Conservation (phyloP, 92 coral and sea anemone species). For the Metridium senile region DNA sequence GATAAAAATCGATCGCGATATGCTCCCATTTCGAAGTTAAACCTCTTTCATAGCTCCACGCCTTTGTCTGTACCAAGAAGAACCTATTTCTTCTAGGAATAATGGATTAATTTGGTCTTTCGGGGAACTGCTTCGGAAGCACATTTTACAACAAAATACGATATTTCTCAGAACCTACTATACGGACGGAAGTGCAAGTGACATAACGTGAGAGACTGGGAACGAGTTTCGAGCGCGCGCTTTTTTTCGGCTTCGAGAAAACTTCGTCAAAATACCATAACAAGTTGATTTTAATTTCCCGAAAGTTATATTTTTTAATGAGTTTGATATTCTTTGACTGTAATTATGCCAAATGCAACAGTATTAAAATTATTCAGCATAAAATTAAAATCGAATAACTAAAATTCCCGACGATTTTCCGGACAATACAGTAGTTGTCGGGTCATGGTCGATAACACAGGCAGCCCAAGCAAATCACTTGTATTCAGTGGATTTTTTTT, state of each 20-base stretch:
- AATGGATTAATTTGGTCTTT: neutral
- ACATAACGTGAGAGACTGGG: neutral
- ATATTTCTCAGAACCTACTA: neutral
- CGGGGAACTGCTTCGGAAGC: neutral
- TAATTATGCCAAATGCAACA: too few species aligned
- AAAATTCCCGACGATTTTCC: neutral
- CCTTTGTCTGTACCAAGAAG: neutral
- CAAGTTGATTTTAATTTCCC: too few species aligned
- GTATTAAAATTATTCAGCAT: too few species aligned
- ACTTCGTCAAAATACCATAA: too few species aligned
- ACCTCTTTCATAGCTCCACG: neutral
- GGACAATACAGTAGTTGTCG: neutral
- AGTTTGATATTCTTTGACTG: too few species aligned
- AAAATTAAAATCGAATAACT: neutral
- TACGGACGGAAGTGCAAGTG: too few species aligned
- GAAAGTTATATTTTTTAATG: too few species aligned
- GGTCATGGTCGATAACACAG: neutral
- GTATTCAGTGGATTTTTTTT: too few species aligned
- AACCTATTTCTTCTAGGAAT: neutral
- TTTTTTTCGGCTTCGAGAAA: too few species aligned
- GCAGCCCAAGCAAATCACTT: too few species aligned
- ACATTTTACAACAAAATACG: neutral
- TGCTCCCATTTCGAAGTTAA: neutral
- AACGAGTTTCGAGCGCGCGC: neutral
- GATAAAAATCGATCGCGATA: neutral